phyloP scores from a whole-genome alignment of 2,113 vertebrate genomes.

The Galeopterus variegatus region DNA sequence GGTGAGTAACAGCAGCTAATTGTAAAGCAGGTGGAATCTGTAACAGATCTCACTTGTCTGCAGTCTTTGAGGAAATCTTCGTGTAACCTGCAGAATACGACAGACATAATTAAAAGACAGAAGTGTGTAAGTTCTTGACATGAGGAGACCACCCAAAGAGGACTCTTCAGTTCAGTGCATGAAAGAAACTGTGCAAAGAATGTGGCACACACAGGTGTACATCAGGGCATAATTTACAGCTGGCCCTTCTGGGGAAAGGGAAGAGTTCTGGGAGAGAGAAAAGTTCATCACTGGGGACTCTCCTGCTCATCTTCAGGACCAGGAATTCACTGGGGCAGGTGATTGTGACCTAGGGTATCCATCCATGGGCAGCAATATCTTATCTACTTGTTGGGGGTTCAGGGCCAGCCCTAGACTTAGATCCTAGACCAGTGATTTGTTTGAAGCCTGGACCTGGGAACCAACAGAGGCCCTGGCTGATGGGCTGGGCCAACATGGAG shows the following conservation, averaged over 20 bases:
- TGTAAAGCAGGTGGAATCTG: not conserved
- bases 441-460: not conserved
- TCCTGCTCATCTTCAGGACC: not conserved
- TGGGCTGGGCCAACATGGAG: not conserved
- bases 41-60: not conserved
- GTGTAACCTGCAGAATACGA: not conserved
- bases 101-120: not conserved
- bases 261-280: not conserved
- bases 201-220: not conserved
- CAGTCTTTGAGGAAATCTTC: slow-evolving; percentile 52
- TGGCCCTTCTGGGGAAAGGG: not conserved
- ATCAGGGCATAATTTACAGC: not conserved
- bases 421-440: not conserved
- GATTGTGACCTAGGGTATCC: not conserved
- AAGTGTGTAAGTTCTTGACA: not conserved
- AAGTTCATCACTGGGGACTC: not conserved
- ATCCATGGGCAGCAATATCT: not conserved
- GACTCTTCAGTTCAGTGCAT: not conserved
- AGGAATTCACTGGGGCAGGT: not conserved
- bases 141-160: not conserved
- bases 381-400: not conserved
- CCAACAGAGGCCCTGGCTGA: not conserved
- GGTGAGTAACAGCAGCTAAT: not conserved
- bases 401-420: not conserved
- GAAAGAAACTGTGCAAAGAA: not conserved